Evolutionary conservation across 2,797 vertebrate species (phyloP), one percentile per base, ranked within the genome.

Genomic region (Phyllotis vaccarum): DNA sequence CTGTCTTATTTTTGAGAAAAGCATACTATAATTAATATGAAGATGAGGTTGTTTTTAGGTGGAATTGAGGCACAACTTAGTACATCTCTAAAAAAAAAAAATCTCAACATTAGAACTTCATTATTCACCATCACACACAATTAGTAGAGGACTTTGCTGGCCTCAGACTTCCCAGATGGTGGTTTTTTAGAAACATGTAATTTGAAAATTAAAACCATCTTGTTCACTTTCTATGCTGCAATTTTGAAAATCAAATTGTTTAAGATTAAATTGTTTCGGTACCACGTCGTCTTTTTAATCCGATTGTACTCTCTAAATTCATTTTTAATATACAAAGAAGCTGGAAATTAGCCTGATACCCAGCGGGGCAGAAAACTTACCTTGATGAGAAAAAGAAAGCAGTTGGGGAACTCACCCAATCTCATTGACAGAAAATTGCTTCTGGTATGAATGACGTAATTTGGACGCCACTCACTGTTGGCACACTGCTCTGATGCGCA

Each of bases 231-330:
- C 95, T 91, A 85, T 68, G 37, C 93, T 87, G 90, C 91, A 96
- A 70, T 96, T 96, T 95, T 46, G 10, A 76, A 96, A 97, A 97
- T 95, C 64, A 95, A 94, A 95, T 92, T 93, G 76, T 89, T 96
- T 92, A 91, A 95, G 95, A 87, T 34, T 60, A 96, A 97, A 97
- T 79, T 94, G 70, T 52, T 1, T 91, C 78, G 80, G 85, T 86
- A 95, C 54, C 49, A n/a, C 60, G 75, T 72, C 87, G 90, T 93
- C 78, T 86, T 93, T 92, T 78, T 82, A 97, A 97, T 97, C 79
- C 17, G 43, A 89, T 74, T 90, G 85, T 89, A 46, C 68, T 95
- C 95, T 92, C 94, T 95, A 96, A 96, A 96, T 95, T 95, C 87
- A 93, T 58, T 95, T 93, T 90, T 96, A 78, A 97, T 94, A 94